Conservation (phyloP, 2,888 invertebrate genomes). For the Stenolophus ochropezus region DNA sequence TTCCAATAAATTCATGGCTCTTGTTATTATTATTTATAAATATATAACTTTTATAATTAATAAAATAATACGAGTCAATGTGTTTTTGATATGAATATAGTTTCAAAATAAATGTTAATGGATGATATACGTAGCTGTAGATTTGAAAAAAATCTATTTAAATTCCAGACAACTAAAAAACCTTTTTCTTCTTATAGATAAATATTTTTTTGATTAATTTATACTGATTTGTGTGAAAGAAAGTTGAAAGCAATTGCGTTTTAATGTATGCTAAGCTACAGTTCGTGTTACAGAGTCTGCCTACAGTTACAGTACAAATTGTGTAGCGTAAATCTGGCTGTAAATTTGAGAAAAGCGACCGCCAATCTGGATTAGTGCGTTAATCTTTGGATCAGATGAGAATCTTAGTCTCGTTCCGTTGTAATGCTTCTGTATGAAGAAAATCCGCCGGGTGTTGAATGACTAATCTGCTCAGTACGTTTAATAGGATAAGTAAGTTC, state of each 20-base stretch:
- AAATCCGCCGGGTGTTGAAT: conserved; percentile 36
- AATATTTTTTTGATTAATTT: too few relatives aligned
- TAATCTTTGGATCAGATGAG: conserved; percentile 46
- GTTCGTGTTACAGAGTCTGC: not conserved
- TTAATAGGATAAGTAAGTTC: conserved; percentile 41
- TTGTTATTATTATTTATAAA: too few relatives aligned
- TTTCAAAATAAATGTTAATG: too few relatives aligned
- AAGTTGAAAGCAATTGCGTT: not conserved
- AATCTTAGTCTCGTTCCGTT: conserved; percentile 32
- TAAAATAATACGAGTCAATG: too few relatives aligned
- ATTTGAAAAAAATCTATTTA: too few relatives aligned
- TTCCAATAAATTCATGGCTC: too few relatives aligned
- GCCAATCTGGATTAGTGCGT: conserved; percentile 46
- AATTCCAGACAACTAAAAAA: too few relatives aligned
- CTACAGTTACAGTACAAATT: conserved; percentile 6
- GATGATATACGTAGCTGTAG: too few relatives aligned
- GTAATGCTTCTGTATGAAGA: conserved; percentile 43
- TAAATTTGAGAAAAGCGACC: conserved; percentile 40
- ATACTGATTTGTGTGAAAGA: too few relatives aligned
- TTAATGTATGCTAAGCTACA: conserved; percentile 2
- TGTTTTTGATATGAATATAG: too few relatives aligned
- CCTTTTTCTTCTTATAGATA: too few relatives aligned
- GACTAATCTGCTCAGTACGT: conserved; percentile 23
- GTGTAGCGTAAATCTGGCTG: not conserved
- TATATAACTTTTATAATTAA: too few relatives aligned